These are phyloP conservation scores for Himalopsyche phryganea DNA, from an alignment of 1,140 invertebrate genomes.

Conservation along the genomic window DNA sequence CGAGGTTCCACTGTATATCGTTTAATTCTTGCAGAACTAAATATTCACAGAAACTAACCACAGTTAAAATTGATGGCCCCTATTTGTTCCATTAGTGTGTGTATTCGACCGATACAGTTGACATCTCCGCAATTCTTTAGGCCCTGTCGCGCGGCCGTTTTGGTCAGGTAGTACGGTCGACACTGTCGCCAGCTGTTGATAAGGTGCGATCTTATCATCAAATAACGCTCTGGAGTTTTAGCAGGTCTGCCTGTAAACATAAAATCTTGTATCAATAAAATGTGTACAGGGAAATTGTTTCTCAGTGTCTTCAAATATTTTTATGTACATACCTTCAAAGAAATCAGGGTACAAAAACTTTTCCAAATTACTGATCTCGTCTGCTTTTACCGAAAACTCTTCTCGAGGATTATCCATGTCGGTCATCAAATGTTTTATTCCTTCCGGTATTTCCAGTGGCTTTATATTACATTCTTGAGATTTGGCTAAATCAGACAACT, in stretches of 20 bases:
- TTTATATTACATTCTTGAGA: neutral
- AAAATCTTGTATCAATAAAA: too few species aligned
- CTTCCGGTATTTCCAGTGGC: slow-evolving; percentile 19
- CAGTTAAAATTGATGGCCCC: slow-evolving; percentile 66
- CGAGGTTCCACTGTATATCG: too few species aligned
- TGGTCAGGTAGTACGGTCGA: slow-evolving; percentile 59
- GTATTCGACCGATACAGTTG: slow-evolving; percentile 60
- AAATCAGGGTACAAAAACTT: slow-evolving; percentile 57
- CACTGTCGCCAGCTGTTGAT: slow-evolving; percentile 54
- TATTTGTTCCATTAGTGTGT: slow-evolving; percentile 60
- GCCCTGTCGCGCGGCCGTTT: slow-evolving; percentile 56
- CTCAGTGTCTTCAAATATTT: too few species aligned
- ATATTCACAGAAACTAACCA: too few species aligned
- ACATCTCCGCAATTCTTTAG: slow-evolving; percentile 64
- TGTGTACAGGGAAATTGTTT: too few species aligned
- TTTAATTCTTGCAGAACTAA: too few species aligned
- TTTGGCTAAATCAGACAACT: neutral
- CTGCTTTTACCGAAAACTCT: slow-evolving; percentile 44
- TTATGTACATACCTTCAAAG: slow-evolving; percentile 55
- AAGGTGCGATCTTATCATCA: slow-evolving; percentile 62
- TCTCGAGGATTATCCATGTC: slow-evolving; percentile 41
- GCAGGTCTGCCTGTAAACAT: slow-evolving; percentile 37
- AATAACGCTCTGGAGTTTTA: slow-evolving; percentile 59
- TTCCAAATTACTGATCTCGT: slow-evolving; percentile 54
- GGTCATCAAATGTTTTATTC: slow-evolving; percentile 13